A percentile compares a stretch with the other conserved stretches of the same genome.
phyloP scores from a whole-genome alignment of 2,888 invertebrate genomes.

The Lithophane socia region DNA sequence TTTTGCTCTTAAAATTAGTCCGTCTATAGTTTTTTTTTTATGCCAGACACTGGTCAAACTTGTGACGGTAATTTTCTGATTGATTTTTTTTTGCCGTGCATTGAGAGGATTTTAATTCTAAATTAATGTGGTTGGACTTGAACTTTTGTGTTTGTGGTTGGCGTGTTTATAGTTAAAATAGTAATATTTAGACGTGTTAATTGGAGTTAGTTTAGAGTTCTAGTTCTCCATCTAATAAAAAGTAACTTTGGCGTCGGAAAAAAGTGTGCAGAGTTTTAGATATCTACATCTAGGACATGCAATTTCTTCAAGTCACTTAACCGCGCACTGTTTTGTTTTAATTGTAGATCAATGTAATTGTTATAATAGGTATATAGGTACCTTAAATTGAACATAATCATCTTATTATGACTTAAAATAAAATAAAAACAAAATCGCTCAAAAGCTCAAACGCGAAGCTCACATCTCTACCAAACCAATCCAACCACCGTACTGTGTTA shows the following conservation, averaged over 20 bases:
- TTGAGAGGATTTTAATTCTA: conserved; percentile 23
- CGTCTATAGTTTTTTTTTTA: conserved; percentile 12
- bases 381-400: not conserved
- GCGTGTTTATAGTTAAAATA: not conserved
- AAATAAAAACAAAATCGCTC: not conserved
- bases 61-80: not conserved
- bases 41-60: not conserved
- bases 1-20: not conserved
- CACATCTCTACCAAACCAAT: not conserved
- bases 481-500: conserved; percentile 23
- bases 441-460: conserved; percentile 2
- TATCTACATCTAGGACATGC: not conserved
- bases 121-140: conserved; percentile 12
- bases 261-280: not conserved
- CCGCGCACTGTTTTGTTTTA: not conserved
- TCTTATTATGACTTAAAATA: not conserved
- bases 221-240: not conserved
- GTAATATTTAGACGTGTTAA: not conserved
- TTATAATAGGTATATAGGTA: too few relatives aligned
- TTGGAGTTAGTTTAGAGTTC: not conserved
- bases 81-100: not conserved
- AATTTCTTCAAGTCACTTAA: not conserved
- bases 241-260: not conserved
- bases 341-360: not conserved
- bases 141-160: too few relatives aligned